Conservation (phyloP, 2,113 vertebrate genomes). For the Haplotaxodon microlepis region DNA sequence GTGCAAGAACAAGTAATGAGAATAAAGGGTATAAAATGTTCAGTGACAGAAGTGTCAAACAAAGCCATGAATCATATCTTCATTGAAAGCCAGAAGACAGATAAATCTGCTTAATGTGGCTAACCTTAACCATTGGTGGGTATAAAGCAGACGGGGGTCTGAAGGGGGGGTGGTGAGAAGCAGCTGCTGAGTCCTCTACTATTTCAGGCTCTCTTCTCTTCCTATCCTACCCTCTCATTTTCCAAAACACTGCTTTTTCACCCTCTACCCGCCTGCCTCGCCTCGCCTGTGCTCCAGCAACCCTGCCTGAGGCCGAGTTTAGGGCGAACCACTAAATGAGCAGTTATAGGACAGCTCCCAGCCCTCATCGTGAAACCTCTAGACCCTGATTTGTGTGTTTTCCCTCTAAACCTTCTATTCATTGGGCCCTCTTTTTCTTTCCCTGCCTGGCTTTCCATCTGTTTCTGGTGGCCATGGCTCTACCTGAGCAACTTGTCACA, state of each 20-base stretch:
- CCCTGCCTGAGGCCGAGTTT: slow-evolving; percentile 13
- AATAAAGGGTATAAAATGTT: neutral
- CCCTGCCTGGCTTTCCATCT: neutral
- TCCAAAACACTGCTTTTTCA: slow-evolving; percentile 62
- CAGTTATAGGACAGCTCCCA: slow-evolving; percentile 19
- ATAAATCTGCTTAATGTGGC: neutral
- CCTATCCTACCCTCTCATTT: slow-evolving; percentile 66
- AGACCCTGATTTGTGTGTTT: slow-evolving; percentile 22
- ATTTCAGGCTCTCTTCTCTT: slow-evolving; percentile 62
- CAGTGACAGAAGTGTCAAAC: neutral
- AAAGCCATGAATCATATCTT: neutral
- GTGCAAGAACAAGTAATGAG: neutral
- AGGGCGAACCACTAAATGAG: slow-evolving; percentile 35
- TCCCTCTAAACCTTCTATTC: neutral
- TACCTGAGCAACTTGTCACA: neutral
- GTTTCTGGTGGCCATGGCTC: neutral
- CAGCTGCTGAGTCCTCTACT: slow-evolving; percentile 59
- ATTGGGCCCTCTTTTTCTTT: neutral
- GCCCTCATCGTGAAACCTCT: neutral
- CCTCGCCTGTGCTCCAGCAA: neutral
- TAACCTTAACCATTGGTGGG: neutral
- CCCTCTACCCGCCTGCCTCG: neutral
- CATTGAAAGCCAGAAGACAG: neutral
- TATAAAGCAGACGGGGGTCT: neutral
- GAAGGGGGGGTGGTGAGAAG: slow-evolving; percentile 23